Evolutionary conservation across 2,113 vertebrate species (phyloP).

Genomic region (Glareola pratincola): DNA sequence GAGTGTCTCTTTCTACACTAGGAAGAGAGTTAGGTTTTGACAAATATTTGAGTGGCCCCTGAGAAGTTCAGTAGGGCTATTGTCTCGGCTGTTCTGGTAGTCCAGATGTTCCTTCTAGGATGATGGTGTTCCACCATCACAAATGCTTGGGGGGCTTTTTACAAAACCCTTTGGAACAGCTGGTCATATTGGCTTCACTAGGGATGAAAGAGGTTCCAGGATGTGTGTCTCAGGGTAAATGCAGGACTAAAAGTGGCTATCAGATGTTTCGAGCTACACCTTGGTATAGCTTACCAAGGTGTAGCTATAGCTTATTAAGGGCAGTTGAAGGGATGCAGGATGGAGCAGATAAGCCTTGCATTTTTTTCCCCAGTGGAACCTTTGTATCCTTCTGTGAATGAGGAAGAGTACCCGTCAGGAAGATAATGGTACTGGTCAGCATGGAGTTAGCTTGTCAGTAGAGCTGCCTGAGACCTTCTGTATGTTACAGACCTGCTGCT

Average conservation of each 20-base stretch:
- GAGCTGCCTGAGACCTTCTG: background rate
- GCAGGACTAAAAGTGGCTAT: background rate
- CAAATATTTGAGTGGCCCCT: background rate
- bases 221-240: rapidly evolving
- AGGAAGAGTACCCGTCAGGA: background rate
- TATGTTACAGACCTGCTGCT: background rate
- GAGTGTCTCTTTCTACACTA: background rate
- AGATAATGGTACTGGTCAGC: background rate
- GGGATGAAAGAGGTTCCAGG: background rate
- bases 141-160: background rate
- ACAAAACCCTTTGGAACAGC: background rate
- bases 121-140: background rate
- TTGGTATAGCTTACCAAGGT: no score
- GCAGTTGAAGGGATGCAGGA: background rate
- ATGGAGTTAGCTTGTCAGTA: background rate
- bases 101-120: background rate
- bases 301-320: no score
- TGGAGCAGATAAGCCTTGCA: background rate
- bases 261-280: background rate
- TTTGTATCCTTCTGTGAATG: background rate
- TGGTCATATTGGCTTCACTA: background rate
- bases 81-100: background rate
- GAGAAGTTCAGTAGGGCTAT: background rate
- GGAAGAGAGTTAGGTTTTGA: background rate
- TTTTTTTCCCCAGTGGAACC: background rate